Evolutionary conservation across 2,113 vertebrate species (phyloP).

Genomic region (Amblyornis subalaris): DNA sequence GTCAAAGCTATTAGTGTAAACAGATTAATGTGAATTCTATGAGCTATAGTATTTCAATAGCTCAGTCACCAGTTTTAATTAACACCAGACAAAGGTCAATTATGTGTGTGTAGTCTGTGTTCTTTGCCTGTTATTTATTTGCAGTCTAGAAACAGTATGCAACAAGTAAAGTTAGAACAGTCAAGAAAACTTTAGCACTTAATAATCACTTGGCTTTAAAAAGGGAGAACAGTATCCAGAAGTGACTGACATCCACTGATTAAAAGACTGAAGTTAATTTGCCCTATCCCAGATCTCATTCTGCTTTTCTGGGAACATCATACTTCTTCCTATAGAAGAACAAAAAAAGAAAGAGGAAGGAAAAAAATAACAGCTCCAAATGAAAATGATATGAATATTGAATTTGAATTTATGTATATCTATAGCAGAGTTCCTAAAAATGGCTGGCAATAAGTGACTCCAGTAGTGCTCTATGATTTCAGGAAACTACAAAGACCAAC

Average conservation of each 20-base stretch:
- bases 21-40: neutral
- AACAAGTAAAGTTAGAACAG: neutral
- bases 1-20: neutral
- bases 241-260: neutral
- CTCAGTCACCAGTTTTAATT: neutral
- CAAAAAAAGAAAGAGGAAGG: neutral
- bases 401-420: neutral
- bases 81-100: neutral
- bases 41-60: neutral
- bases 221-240: neutral
- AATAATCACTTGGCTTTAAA: neutral
- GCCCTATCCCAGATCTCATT: neutral
- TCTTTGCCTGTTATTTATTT: neutral
- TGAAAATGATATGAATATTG: neutral
- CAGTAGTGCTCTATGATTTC: neutral
- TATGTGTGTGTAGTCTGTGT: neutral
- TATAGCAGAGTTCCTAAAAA: neutral
- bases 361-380: neutral
- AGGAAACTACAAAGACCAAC: neutral
- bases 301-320: neutral
- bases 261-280: neutral
- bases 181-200: neutral
- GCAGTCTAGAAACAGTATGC: neutral
- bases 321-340: neutral
- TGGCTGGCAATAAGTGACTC: neutral